Conservation (phyloP, 2,113 vertebrate genomes). For the Callionymus lyra region DNA sequence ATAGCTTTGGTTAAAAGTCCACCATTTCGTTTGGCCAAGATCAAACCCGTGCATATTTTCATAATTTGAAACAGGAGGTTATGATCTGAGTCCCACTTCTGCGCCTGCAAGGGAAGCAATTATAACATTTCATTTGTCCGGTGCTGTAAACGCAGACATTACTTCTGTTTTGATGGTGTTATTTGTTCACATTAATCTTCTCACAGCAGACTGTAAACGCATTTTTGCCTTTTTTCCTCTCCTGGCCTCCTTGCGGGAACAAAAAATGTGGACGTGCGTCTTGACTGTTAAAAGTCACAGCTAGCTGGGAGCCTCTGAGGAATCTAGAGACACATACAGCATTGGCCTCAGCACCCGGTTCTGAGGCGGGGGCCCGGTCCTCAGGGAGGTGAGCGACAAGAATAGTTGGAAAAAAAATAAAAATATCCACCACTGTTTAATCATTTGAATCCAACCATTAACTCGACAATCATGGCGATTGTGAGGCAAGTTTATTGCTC, state of each 20-base stretch:
- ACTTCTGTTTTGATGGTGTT: background rate
- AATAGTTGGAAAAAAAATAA: conserved; percentile 27
- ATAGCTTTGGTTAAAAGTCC: too few species aligned
- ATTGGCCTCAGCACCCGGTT: conserved; percentile 11
- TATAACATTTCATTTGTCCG: too few species aligned
- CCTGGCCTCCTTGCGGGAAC: conserved; percentile 3
- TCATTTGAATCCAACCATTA: conserved; percentile 2
- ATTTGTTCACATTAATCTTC: conserved; percentile 1
- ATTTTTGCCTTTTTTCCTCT: conserved; percentile 8
- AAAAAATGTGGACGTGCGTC: background rate
- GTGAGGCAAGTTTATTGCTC: background rate
- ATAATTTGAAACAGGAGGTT: too few species aligned
- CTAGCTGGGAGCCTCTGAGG: conserved; percentile 47
- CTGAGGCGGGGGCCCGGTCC: conserved; percentile 20
- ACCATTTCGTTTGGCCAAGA: too few species aligned
- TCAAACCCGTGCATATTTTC: too few species aligned
- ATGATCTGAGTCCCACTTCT: too few species aligned
- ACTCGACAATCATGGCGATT: too few species aligned
- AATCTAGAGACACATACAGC: conserved; percentile 50
- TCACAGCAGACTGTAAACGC: too few species aligned
- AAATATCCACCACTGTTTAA: conserved; percentile 19
- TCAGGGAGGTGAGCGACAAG: conserved; percentile 33
- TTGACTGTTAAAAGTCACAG: conserved; percentile 47
- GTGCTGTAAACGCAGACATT: too few species aligned
- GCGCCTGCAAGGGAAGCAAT: conserved; percentile 26